Evolutionary conservation across 2,797 vertebrate species (phyloP), one percentile per base, ranked within the genome.

Genomic region (Alcedo quadribrachys): DNA sequence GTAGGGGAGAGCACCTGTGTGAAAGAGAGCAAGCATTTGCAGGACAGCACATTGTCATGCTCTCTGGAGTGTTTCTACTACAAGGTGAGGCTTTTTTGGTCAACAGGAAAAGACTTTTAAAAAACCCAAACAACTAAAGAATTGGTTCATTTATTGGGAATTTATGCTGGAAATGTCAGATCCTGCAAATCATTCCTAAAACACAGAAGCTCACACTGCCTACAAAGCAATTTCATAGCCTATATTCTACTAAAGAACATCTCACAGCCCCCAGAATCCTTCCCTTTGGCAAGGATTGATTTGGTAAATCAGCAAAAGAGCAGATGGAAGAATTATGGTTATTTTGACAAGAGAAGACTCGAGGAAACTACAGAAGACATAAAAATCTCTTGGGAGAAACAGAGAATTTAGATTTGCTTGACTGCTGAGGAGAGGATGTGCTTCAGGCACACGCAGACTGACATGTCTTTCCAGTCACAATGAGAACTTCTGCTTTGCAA

Each of bases 1-100:
- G 58, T 0, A 5, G 15, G 6, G 12, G 5, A 87, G 2, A 35
- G 9, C 1, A 3, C 0, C 0, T 5, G 8, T 10, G 17, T 21
- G 42, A n/a, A 67, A 75, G 27, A 63, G 9, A 24, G 15, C 1
- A 6, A 87, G 15, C 12, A 45, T 48, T 35, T 63, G 24, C 15
- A 11, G 7, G 30, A 69, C 1, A 73, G 51, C 16, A 57, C 3
- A 12, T 24, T 74, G 58, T 12, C 11, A 12, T 27, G 17, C 19
- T 24, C 43, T 66, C 42, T 28, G 2, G 12, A 70, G n/a, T 32
- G 30, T 24, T 85, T 58, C 51, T 37, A 24, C n/a, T 54, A 30
- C 9, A 17, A 17, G 13, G 17, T 45, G 8, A 11, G 19, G 7
- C 3, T 48, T 57, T 69, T 78, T 20, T 37, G 15, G n/a, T 61